Conservation (phyloP, 2,888 invertebrate species). For the Dynastes tityus region DNA sequence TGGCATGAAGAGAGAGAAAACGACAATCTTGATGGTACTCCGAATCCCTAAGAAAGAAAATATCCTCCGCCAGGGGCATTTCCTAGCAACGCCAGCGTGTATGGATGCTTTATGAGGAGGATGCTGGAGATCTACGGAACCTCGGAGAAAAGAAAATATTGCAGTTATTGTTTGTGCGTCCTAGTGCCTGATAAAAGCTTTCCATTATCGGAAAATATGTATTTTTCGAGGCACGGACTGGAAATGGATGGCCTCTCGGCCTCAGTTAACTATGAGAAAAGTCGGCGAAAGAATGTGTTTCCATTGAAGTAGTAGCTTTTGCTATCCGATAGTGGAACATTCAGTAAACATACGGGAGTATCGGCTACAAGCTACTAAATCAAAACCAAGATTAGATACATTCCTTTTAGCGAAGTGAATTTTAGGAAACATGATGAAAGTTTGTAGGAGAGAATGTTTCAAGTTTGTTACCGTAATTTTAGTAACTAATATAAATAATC, state of each 20-base stretch:
- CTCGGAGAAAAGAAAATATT: slow-evolving; percentile 19
- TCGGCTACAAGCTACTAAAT: too few species aligned
- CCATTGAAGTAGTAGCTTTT: not conserved
- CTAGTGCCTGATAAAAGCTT: slow-evolving; percentile 2
- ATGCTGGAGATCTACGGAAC: too few species aligned
- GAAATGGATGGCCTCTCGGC: not conserved
- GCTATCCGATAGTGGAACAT: too few species aligned
- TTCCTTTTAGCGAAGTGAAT: too few species aligned
- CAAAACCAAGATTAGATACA: too few species aligned
- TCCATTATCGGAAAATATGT: slow-evolving; percentile 11
- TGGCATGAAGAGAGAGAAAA: not conserved
- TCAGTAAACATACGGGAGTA: too few species aligned
- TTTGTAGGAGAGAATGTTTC: too few species aligned
- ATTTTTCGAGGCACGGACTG: not conserved
- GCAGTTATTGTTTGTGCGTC: slow-evolving; percentile 30
- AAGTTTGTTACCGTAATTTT: too few species aligned
- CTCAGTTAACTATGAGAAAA: not conserved
- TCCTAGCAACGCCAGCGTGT: not conserved
- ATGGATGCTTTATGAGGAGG: not conserved
- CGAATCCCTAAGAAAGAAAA: not conserved
- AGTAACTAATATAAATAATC: too few species aligned
- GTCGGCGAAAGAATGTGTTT: not conserved
- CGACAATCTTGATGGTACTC: slow-evolving; percentile 6
- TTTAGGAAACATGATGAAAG: too few species aligned
- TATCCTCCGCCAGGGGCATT: not conserved